Evolutionary conservation across 2,113 vertebrate genomes (phyloP).

Genomic region (Nycticorax nycticorax): DNA sequence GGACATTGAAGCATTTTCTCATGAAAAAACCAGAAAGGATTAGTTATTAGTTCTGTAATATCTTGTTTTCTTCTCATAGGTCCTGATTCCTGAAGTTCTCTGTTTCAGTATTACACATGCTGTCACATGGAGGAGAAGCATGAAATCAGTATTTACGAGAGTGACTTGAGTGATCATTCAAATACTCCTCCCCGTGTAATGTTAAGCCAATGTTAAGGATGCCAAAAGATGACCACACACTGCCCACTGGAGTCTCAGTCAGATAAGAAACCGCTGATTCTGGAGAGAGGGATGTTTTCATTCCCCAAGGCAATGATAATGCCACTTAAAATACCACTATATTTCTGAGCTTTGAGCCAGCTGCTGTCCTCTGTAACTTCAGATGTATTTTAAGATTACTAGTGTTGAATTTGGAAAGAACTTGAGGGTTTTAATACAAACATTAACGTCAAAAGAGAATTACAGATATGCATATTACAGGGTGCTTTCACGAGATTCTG

Average conservation of each 20-base stretch:
- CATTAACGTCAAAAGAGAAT: constrained; percentile 46
- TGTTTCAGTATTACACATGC: not conserved
- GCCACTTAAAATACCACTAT: not conserved
- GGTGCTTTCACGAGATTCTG: constrained; percentile 13
- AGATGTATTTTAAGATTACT: constrained; percentile 51
- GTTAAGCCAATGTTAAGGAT: not conserved
- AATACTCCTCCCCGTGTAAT: not conserved
- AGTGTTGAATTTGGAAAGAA: constrained; percentile 49
- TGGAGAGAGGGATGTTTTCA: not conserved
- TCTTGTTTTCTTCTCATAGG: not conserved
- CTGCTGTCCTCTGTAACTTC: not conserved
- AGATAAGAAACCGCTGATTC: not conserved
- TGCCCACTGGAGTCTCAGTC: not conserved
- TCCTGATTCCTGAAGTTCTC: not conserved
- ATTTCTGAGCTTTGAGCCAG: constrained; percentile 5
- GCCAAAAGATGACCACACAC: not conserved
- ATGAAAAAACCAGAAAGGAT: not conserved
- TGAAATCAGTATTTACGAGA: not conserved
- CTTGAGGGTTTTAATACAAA: constrained; percentile 43
- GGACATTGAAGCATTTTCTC: not conserved
- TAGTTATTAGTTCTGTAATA: not conserved
- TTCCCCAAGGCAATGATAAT: not conserved
- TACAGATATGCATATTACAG: constrained; percentile 31
- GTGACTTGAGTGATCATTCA: not conserved
- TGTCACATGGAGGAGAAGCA: not conserved